A percentile compares a stretch with the other conserved stretches of the same genome.
These are phyloP conservation scores for Oryzias sinensis DNA, from an alignment of 2,797 vertebrate species.

Conservation along the genomic window DNA sequence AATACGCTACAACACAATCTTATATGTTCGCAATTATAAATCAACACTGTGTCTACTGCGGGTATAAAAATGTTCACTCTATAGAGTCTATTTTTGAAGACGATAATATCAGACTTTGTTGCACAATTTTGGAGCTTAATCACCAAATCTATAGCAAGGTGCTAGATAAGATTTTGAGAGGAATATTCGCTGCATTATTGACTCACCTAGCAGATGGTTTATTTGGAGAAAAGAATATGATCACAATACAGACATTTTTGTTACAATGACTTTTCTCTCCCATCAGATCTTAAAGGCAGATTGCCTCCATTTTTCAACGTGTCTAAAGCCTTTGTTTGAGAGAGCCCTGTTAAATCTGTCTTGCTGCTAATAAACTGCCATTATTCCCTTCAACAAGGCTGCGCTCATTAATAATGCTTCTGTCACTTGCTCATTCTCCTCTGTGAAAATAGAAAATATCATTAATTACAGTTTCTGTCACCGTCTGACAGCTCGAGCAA, in stretches of 20 bases:
- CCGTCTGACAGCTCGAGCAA: conserved; percentile 79
- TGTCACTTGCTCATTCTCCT: conserved; percentile 88
- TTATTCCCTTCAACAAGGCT: conserved; percentile 88
- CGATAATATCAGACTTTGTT: too few relatives aligned
- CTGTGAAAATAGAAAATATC: conserved; percentile 85
- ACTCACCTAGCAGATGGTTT: conserved; percentile 83
- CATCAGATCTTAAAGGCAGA: conserved; percentile 80
- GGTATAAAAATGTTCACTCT: background rate
- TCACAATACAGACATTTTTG: conserved; percentile 84
- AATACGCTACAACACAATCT: background rate
- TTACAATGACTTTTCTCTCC: conserved; percentile 81
- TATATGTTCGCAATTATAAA: background rate
- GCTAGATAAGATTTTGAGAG: conserved; percentile 45
- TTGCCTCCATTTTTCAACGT: conserved; percentile 89
- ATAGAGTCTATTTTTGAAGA: too few relatives aligned
- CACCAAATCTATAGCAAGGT: too few relatives aligned
- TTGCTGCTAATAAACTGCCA: conserved; percentile 87
- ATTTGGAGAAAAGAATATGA: conserved; percentile 75
- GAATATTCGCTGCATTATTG: conserved; percentile 69
- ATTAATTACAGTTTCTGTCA: conserved; percentile 98
- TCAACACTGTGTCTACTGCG: background rate
- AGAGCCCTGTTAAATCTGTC: conserved; percentile 82
- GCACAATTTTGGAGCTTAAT: too few relatives aligned
- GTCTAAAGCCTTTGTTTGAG: conserved; percentile 83
- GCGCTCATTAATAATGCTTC: conserved; percentile 94